A percentile compares a stretch with the other conserved stretches of the same genome.
Conservation (phyloP, 1,140 invertebrate species). For the Colletes gigas region DNA sequence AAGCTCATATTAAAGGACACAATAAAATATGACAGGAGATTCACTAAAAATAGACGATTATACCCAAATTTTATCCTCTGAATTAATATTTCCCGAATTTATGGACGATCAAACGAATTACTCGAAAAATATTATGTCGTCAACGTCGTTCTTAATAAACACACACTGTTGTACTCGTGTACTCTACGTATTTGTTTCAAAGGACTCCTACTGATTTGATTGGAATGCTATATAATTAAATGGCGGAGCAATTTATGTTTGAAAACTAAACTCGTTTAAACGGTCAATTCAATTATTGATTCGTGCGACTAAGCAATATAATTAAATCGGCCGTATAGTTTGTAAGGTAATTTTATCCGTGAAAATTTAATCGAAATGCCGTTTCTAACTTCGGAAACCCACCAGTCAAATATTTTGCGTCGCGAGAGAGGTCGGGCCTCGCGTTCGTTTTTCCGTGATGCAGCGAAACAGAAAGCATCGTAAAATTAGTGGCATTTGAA, state of each 20-base stretch:
- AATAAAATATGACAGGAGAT: no score
- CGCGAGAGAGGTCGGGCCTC: no score
- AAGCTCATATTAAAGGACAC: no score
- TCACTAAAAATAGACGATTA: no score
- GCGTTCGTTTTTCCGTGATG: no score
- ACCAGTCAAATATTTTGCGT: background rate
- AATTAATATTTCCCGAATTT: no score
- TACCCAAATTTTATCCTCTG: no score
- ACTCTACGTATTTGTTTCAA: background rate
- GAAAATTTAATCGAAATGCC: background rate
- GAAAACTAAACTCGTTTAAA: constrained; percentile 3
- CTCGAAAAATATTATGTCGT: background rate
- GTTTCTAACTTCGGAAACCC: no score
- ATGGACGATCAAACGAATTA: background rate
- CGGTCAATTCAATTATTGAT: constrained; percentile 30
- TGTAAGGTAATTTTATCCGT: no score
- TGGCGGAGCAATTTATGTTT: constrained; percentile 9
- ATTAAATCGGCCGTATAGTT: background rate
- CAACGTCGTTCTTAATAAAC: background rate
- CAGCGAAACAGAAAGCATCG: background rate
- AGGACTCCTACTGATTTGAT: background rate
- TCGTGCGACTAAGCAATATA: background rate
- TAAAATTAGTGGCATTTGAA: constrained; percentile 5
- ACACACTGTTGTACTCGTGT: background rate
- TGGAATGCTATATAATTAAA: background rate